Conservation (phyloP, 2,113 vertebrate genomes). For the Grantiella picta region DNA sequence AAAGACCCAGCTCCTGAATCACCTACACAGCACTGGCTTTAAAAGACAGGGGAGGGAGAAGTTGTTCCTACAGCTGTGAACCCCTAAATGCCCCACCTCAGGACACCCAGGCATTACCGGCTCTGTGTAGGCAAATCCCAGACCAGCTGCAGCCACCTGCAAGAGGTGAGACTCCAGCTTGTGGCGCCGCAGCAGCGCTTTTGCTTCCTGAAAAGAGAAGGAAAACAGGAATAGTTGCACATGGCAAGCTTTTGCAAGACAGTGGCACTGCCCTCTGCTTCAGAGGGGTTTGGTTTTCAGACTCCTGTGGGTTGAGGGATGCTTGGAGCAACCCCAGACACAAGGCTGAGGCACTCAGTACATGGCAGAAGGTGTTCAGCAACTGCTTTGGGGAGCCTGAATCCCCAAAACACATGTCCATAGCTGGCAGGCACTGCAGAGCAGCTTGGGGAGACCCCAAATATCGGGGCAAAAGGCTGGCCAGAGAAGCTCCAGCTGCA, state of each 20-base stretch:
- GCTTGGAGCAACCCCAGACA: background rate
- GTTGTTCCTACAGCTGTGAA: background rate
- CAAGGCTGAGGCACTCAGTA: background rate
- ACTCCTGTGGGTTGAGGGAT: rapidly evolving
- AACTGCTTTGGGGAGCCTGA: background rate
- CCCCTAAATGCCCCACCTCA: background rate
- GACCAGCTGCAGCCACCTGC: constrained; percentile 75
- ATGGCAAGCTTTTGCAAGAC: background rate
- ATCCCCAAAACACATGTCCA: background rate
- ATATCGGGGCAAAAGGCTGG: background rate
- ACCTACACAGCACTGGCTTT: rapidly evolving
- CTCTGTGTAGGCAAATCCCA: constrained; percentile 83
- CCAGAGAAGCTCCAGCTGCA: background rate
- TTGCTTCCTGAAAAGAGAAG: constrained; percentile 73
- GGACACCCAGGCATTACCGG: constrained; percentile 71
- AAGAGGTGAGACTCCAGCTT: constrained; percentile 85
- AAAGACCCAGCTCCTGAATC: background rate
- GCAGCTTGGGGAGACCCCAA: background rate
- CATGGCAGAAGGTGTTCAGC: background rate
- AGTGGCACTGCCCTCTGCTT: background rate
- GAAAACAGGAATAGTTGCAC: background rate
- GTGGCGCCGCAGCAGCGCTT: constrained; percentile 79
- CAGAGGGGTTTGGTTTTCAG: background rate
- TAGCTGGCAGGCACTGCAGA: background rate
- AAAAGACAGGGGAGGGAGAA: background rate